Evolutionary conservation across 23 tunicate species (phyloP).

Genomic region (Halocynthia aurantium): DNA sequence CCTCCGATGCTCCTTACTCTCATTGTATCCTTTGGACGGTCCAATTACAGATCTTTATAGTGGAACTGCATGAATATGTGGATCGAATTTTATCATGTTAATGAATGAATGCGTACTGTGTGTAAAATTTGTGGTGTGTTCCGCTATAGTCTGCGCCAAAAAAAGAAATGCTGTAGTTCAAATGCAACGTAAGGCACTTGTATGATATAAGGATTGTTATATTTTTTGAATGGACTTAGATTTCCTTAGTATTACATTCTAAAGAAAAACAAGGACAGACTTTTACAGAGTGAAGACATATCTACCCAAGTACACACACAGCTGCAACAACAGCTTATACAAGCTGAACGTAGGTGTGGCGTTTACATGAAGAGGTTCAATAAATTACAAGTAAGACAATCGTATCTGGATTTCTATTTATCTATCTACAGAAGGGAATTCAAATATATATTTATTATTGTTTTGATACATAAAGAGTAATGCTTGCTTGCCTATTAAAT

Average conservation of each 20-base stretch:
- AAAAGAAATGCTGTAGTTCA: too few relatives aligned
- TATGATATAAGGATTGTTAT: not conserved
- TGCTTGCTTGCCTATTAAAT: not conserved
- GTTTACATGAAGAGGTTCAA: slow-evolving; percentile 92
- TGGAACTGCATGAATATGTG: too few relatives aligned
- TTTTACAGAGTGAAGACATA: slow-evolving; percentile 55
- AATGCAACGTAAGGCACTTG: too few relatives aligned
- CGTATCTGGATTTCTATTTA: not conserved
- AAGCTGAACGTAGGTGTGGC: slow-evolving; percentile 89
- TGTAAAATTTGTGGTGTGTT: too few relatives aligned
- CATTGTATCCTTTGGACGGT: slow-evolving; percentile 21
- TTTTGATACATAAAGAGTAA: not conserved
- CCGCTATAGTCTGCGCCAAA: too few relatives aligned
- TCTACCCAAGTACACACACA: slow-evolving; percentile 52
- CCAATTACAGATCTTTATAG: too few relatives aligned
- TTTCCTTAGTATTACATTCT: not conserved
- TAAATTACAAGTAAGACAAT: slow-evolving; percentile 58
- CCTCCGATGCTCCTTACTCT: slow-evolving; percentile 79
- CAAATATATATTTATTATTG: not conserved
- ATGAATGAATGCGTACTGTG: too few relatives aligned
- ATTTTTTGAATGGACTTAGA: not conserved
- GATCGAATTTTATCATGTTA: too few relatives aligned
- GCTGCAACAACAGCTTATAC: slow-evolving; percentile 67
- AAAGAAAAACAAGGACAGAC: slow-evolving; percentile 83
- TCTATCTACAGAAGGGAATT: not conserved